A percentile compares a stretch with the other conserved stretches of the same genome.
Conservation (phyloP, 1,140 invertebrate genomes). For the Brachionus sp. region DNA sequence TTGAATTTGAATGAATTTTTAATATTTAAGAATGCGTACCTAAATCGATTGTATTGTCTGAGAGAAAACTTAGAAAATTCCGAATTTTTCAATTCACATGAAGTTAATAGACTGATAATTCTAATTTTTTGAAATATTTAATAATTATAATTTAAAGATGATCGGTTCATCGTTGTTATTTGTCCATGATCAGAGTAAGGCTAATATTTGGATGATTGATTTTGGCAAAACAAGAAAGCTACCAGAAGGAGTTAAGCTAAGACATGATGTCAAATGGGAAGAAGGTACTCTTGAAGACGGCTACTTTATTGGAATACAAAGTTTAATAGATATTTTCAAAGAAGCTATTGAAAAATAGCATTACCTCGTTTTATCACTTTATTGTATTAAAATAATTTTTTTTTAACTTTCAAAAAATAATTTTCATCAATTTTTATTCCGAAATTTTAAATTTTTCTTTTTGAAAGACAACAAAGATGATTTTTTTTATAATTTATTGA, state of each 20-base stretch:
- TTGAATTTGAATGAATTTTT: too few species aligned
- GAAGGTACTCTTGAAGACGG: constrained; percentile 98
- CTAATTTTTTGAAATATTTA: constrained; percentile 43
- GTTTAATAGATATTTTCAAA: constrained; percentile 75
- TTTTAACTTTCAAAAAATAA: too few species aligned
- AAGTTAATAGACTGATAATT: constrained; percentile 67
- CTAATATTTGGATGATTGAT: constrained; percentile 91
- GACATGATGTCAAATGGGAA: constrained; percentile 79
- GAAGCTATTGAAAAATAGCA: neutral
- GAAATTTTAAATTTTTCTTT: neutral
- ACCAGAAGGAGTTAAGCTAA: constrained; percentile 64
- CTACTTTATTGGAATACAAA: constrained; percentile 87
- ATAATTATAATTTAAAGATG: constrained; percentile 64
- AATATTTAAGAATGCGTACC: constrained; percentile 48
- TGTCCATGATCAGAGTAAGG: constrained; percentile 74
- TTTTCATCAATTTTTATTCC: neutral
- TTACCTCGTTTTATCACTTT: neutral
- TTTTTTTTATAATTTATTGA: neutral
- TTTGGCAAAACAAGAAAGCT: constrained; percentile 85
- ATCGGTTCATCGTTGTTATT: constrained; percentile 93
- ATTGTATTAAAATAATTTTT: neutral
- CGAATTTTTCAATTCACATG: constrained; percentile 81
- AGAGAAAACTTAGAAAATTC: constrained; percentile 70
- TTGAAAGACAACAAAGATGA: neutral
- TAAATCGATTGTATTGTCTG: constrained; percentile 52